Evolutionary conservation across 2,797 vertebrate species (phyloP), one percentile per base, ranked within the genome.

Genomic region (Melanotaenia nigrans): DNA sequence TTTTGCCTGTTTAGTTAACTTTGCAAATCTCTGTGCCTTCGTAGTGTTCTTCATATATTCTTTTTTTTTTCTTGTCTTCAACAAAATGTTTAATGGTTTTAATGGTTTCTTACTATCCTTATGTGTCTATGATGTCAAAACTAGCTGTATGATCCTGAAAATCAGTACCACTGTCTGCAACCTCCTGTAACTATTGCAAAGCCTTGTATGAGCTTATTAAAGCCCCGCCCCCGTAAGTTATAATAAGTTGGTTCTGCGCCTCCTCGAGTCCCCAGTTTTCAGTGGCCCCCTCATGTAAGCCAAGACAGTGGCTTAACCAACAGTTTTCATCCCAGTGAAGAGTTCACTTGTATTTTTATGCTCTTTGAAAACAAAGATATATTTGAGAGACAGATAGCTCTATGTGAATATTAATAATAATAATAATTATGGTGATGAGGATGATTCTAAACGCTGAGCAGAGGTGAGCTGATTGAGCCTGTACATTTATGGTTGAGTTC

Each of bases 331-430:
- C 87, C 90, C 80, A 75, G 87, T 87, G 62, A 90, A 90, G 81
- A 92, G 86, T 90, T 84, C 72, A 90, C 81, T 81, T 90, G 89
- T 92, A 93, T 93, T 93, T 92, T 91, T 92, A 89, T 93, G 90
- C 91, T 92, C 83, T 92, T 90, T 91, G 79, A 87, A 90, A 91
- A 90, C 80, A 89, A 89, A 90, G 76, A 85, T 92, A 91, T 91
- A 92, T 92, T 89, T 90, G 81, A 90, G 82, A 90, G 84, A 92
- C 85, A 85, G 79, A 85, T 81, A 84, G 83, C 89, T 90, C 77
- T 90, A 87, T 88, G 85, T 90, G 88, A 92, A 92, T 91, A 62
- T 71, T 67, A 68, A 73, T 45, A 28, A 75, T 67, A 65, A 73
- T 45, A 51, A 82, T 73, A 55, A 82, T 75, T 42, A 68, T 45